Evolutionary conservation across 2,888 invertebrate genomes (phyloP), one percentile per base, ranked within the genome.

Genomic region (Eristalis arbustorum): DNA sequence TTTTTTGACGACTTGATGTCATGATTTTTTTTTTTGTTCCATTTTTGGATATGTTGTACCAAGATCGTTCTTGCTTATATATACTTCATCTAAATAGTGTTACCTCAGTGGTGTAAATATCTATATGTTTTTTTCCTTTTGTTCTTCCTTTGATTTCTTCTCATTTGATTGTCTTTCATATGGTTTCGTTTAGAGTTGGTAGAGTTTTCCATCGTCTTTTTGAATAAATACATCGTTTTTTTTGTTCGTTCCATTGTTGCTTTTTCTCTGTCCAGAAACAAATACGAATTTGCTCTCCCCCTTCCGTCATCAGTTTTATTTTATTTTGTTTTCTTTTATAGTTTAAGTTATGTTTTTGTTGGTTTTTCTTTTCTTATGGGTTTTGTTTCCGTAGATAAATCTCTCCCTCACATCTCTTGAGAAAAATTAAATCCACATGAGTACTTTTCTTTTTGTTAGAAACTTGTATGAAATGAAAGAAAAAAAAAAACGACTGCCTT

Each of bases 131-230:
- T 42, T 64, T 22, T 69, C 14, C 1, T 18, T 6, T 3, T 31
- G 31, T 31, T 31, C 1, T 31, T 6, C 3, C n/a, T 14, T n/a
- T 0, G 10, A 3, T 42, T 42, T 18, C 3, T 42, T 42, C 18
- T 42, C 4, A 0, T 31, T 31, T 31, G 1, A 1, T 31, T 31
- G 31, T 31, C 31, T 31, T n/a, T 49, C n/a, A 49, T 49, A 34
- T 6, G 18, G n/a, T 49, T 49, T 18, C 2, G 18, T 18, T 49
- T 18, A 82, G 82, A 74, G 85, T 78, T 78, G 85, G 85, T 85
- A 85, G 81, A 85, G 76, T 77, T 68, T 68, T 37, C n/a, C 56
- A 18, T 49, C 49, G 18, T 11, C 34, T 28, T 57, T n/a, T 42
- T 25, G 22, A 25, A 64, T 61, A n/a, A n/a, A n/a, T n/a, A n/a